Evolutionary conservation across 2,888 invertebrate species (phyloP).

Genomic region (Drosophila bunnanda): DNA sequence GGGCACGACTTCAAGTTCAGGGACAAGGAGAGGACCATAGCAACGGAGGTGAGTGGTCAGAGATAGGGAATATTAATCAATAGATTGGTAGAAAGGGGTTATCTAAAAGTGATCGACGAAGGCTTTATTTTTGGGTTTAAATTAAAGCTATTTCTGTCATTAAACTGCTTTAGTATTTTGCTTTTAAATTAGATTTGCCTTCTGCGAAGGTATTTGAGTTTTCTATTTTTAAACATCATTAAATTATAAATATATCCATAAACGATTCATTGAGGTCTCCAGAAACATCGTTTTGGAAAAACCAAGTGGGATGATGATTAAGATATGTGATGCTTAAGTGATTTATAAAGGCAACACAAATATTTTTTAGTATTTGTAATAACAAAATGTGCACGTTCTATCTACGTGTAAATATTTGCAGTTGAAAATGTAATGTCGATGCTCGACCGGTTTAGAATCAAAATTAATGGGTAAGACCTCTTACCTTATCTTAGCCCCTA

Average conservation of each 20-base stretch:
- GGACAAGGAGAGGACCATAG: constrained; percentile 76
- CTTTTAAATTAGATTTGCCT: background rate
- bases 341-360: constrained; percentile 1
- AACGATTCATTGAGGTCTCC: background rate
- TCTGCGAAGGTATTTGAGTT: background rate
- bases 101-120: background rate
- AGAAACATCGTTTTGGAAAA: background rate
- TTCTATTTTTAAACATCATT: constrained; percentile 3
- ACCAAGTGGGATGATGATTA: background rate
- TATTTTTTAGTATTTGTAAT: background rate
- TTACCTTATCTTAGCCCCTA: background rate
- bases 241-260: constrained; percentile 7
- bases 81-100: background rate
- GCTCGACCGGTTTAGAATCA: background rate
- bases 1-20: constrained; percentile 78
- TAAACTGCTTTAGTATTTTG: background rate
- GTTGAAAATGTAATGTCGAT: background rate
- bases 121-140: background rate
- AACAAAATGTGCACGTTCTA: background rate
- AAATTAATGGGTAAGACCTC: background rate
- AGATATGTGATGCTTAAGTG: background rate
- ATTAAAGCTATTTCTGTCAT: background rate
- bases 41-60: constrained; percentile 76
- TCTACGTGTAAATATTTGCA: background rate
- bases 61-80: background rate